phyloP scores from a whole-genome alignment of 2,797 vertebrate species.

The Allobates femoralis region DNA sequence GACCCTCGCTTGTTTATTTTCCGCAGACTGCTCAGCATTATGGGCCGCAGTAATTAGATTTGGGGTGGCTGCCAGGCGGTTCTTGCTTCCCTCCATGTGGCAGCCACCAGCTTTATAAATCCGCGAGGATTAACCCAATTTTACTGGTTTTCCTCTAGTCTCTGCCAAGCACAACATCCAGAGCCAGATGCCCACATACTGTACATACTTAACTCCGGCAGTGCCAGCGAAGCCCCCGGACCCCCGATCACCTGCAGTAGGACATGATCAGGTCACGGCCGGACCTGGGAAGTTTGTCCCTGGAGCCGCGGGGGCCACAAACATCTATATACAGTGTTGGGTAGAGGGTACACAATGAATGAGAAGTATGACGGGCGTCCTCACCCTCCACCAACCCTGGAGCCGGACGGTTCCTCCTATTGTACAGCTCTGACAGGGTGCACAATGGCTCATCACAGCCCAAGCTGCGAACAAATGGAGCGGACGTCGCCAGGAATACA shows the following conservation, averaged over 20 bases:
- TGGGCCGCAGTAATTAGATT: slow-evolving; percentile 20
- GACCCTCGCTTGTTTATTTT: slow-evolving; percentile 52
- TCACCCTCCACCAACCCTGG: neutral
- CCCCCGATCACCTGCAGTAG: neutral
- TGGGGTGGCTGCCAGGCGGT: neutral
- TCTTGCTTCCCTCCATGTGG: slow-evolving; percentile 20
- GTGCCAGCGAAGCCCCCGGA: neutral
- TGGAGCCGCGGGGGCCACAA: neutral
- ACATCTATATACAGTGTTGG: slow-evolving; percentile 1
- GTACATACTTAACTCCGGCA: neutral
- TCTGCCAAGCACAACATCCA: slow-evolving; percentile 24
- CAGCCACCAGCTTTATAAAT: slow-evolving; percentile 1
- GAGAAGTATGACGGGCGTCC: slow-evolving; percentile 36
- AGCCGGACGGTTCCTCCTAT: neutral
- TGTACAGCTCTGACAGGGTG: neutral
- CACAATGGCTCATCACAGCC: neutral
- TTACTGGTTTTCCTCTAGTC: slow-evolving; percentile 6
- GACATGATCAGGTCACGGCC: neutral
- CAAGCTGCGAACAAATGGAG: neutral
- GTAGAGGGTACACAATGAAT: slow-evolving; percentile 26
- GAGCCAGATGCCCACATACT: slow-evolving; percentile 11
- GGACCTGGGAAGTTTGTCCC: neutral
- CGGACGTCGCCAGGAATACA: neutral
- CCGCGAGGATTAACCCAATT: slow-evolving; percentile 36
- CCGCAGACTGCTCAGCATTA: slow-evolving; percentile 42